phyloP scores from a whole-genome alignment of 2,888 invertebrate genomes.

The Diabrotica balteata region DNA sequence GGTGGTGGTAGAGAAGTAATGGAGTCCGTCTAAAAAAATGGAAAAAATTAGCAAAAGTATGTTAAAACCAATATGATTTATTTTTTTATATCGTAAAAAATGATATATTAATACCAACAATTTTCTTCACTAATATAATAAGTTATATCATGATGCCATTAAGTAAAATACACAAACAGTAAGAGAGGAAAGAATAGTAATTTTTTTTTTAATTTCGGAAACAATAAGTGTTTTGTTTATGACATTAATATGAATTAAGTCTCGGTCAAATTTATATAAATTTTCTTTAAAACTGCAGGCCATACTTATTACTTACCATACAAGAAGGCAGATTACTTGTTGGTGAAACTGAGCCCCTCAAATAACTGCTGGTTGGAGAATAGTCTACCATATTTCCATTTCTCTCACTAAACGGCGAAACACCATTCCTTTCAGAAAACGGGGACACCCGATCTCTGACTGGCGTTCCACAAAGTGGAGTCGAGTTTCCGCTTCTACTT shows the following conservation, averaged over 20 bases:
- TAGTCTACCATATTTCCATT: constrained; percentile 47
- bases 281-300: too few relatives aligned
- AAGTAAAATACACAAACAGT: too few relatives aligned
- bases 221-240: too few relatives aligned
- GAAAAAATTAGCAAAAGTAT: constrained; percentile 2
- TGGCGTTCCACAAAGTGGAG: constrained; percentile 63
- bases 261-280: too few relatives aligned
- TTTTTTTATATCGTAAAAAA: too few relatives aligned
- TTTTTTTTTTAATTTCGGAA: too few relatives aligned
- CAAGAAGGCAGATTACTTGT: constrained; percentile 53
- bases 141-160: too few relatives aligned
- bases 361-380: constrained; percentile 51
- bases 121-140: too few relatives aligned
- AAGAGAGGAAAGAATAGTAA: too few relatives aligned
- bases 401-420: constrained; percentile 18
- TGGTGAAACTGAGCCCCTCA: constrained; percentile 49
- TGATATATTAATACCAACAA: too few relatives aligned
- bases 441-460: constrained; percentile 62
- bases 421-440: constrained; percentile 52
- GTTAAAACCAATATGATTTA: too few relatives aligned
- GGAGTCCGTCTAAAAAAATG: constrained; percentile 63
- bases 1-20: constrained; percentile 64
- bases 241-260: too few relatives aligned
- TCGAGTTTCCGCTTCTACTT: constrained; percentile 55
- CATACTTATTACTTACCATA: constrained; percentile 51